Percentiles rank a stretch among this genome's conserved stretches.
phyloP scores from a whole-genome alignment of 2,113 vertebrate genomes.

The Anser cygnoides region DNA sequence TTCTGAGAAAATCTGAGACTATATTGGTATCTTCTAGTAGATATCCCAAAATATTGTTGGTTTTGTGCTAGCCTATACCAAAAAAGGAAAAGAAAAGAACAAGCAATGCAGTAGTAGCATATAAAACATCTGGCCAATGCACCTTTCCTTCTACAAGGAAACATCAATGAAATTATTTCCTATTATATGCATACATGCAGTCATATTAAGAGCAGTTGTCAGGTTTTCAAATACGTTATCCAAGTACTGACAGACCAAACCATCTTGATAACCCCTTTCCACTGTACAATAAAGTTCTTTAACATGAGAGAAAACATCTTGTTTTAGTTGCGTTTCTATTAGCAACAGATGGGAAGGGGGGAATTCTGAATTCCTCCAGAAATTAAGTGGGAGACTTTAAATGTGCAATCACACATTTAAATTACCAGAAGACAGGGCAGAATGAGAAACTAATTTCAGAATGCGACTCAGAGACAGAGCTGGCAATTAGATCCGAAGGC shows the following conservation, averaged over 20 bases:
- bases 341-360: neutral
- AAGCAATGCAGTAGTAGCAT: neutral
- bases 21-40: neutral
- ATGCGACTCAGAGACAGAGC: neutral
- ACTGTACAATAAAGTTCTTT: neutral
- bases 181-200: neutral
- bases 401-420: neutral
- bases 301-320: neutral
- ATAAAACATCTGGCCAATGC: neutral
- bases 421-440: neutral
- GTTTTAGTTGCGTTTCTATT: rapidly evolving
- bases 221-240: neutral
- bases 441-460: neutral
- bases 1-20: neutral
- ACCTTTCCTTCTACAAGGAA: neutral
- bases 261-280: neutral
- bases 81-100: neutral
- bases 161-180: neutral
- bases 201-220: neutral
- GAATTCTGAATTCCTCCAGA: neutral
- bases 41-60: neutral
- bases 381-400: neutral
- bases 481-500: neutral
- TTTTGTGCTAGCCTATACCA: neutral
- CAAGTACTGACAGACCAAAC: neutral